Evolutionary conservation across 2,888 invertebrate genomes (phyloP), one percentile per base, ranked within the genome.

Genomic region (Ormia ochracea): DNA sequence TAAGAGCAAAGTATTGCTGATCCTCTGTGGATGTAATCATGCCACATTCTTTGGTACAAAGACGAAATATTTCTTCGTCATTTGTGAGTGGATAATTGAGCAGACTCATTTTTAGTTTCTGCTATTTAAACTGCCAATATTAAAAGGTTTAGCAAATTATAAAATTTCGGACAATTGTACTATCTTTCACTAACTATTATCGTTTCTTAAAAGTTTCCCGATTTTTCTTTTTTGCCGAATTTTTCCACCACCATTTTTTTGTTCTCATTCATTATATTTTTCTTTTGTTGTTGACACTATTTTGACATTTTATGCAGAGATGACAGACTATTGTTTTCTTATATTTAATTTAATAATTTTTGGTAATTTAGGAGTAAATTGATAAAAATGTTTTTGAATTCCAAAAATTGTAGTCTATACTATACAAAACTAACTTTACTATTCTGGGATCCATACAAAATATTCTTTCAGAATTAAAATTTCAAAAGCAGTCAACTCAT

Each of bases 21-120:
- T 87, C 87, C 73, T 86, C 88, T 5, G 88, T 87, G 61, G 88
- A 84, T 79, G 86, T 85, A 61, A 87, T 87, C 73, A 88, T 83
- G 70, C 87, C 87, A 82, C 87, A 87, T 82, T 88, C 85, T 83
- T 86, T 87, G 81, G 85, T 86, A 82, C 87, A 87, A 63, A 85
- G 85, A 54, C 85, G 84, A 82, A 88, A 87, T 78, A 88, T 86
- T 61, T 87, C 88, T 74, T 86, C 86, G 75, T 87, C 87, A 83
- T 85, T 86, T 82, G 84, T 84, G 82, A 85, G 85, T 84, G 86
- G 85, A 86, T 86, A 87, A 82, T 87, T 83, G 81, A 87, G 84
- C 72, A 85, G 84, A 84, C 86, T 87, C 87, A 87, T 87, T 74
- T 68, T 70, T 36, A n/a, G 38, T 59, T 43, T 21, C 19, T 23